These are phyloP conservation scores for Paramormyrops kingsleyae DNA, from an alignment of 2,113 vertebrate genomes.

Conservation along the genomic window DNA sequence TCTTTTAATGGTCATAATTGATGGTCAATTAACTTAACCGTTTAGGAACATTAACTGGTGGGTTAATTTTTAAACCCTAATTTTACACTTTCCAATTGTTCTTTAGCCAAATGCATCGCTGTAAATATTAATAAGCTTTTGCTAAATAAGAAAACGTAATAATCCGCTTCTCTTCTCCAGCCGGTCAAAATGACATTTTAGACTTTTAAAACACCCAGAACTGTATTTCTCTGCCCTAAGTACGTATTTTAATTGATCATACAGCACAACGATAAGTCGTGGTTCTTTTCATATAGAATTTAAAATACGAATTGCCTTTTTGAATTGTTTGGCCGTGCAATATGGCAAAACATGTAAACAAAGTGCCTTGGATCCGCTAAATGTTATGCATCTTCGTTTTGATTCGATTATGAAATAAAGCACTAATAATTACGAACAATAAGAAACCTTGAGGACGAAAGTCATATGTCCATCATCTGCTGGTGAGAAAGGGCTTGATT, in stretches of 20 bases:
- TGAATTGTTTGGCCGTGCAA: not conserved
- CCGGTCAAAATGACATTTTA: not conserved
- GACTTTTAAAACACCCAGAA: not conserved
- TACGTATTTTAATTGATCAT: not conserved
- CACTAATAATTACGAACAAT: not conserved
- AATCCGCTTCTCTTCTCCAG: not conserved
- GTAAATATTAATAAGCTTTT: not conserved
- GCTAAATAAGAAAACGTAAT: not conserved
- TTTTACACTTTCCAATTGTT: not conserved
- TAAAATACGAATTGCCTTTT: not conserved
- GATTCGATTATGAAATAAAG: not conserved
- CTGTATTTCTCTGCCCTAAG: not conserved
- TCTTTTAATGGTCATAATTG: not conserved
- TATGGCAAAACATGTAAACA: not conserved
- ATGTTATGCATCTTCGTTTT: not conserved
- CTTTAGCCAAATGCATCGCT: not conserved
- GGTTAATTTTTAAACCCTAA: not conserved
- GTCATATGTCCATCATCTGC: not conserved
- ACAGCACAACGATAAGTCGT: not conserved
- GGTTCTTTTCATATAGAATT: not conserved
- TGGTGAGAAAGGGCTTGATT: not conserved
- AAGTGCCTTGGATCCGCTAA: not conserved
- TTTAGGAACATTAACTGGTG: not conserved
- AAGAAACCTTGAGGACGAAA: not conserved
- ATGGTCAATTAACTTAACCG: not conserved